Conservation (phyloP, 2,113 vertebrate species). For the Percina caprodes region DNA sequence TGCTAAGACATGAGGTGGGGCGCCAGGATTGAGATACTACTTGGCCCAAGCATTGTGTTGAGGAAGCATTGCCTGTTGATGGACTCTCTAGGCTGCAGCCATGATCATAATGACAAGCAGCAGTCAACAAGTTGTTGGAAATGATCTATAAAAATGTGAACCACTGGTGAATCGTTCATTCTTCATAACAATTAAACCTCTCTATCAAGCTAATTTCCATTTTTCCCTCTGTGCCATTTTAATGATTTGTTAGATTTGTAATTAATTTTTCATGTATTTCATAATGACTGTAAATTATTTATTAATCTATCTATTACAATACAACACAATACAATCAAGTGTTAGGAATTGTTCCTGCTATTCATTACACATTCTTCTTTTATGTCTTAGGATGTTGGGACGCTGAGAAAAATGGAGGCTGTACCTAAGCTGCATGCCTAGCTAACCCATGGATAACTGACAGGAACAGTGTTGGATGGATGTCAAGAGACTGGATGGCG, state of each 20-base stretch:
- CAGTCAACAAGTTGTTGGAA: background rate
- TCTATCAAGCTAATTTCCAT: conserved; percentile 1
- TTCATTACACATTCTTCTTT: conserved; percentile 67
- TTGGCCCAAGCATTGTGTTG: background rate
- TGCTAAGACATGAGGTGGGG: background rate
- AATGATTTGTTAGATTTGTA: conserved; percentile 45
- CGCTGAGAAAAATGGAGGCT: conserved; percentile 72
- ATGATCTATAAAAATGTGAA: conserved; percentile 6
- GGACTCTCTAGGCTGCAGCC: background rate
- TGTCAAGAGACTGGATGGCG: conserved; percentile 78
- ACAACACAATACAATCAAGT: conserved; percentile 11
- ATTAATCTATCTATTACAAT: background rate
- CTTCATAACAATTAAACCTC: conserved; percentile 4
- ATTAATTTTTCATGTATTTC: conserved; percentile 34
- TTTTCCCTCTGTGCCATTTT: conserved; percentile 19
- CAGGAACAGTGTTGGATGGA: conserved; percentile 71
- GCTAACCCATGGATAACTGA: conserved; percentile 74
- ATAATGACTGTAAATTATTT: conserved; percentile 31
- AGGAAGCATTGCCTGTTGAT: background rate
- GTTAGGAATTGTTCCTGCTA: conserved; percentile 35
- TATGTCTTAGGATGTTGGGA: conserved; percentile 75
- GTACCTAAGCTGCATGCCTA: conserved; percentile 69
- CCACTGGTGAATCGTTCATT: conserved; percentile 9
- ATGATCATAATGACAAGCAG: background rate
- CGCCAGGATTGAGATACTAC: background rate